Conservation (phyloP, 2,113 vertebrate genomes). For the Boulengeromyrus knoepffleri region DNA sequence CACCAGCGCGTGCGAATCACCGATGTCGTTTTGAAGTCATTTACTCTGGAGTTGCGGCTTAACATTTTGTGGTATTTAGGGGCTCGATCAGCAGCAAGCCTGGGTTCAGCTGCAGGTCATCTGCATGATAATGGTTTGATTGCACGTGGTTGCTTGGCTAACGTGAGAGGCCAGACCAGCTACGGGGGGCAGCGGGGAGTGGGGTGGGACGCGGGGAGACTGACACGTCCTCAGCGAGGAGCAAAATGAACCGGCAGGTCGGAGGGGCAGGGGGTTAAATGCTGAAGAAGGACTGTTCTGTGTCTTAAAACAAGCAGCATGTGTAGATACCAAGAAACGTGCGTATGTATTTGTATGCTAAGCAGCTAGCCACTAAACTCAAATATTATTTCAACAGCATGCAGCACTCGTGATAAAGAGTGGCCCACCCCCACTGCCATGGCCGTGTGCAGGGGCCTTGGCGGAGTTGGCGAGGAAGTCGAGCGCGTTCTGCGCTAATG, state of each 20-base stretch:
- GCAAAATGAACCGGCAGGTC: neutral
- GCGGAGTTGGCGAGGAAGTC: slow-evolving; percentile 53
- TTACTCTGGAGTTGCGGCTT: slow-evolving; percentile 59
- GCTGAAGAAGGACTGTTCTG: neutral
- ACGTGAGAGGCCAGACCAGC: slow-evolving; percentile 48
- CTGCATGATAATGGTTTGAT: slow-evolving; percentile 66
- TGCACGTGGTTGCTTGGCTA: slow-evolving; percentile 46
- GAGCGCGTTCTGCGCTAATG: slow-evolving; percentile 64
- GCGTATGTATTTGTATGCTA: slow-evolving; percentile 46
- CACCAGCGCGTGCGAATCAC: slow-evolving; percentile 43
- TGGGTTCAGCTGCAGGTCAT: slow-evolving; percentile 58
- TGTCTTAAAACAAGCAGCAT: slow-evolving; percentile 47
- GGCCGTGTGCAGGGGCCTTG: slow-evolving; percentile 29
- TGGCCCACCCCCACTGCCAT: slow-evolving; percentile 16
- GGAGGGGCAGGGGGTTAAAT: neutral
- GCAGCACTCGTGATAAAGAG: slow-evolving; percentile 26
- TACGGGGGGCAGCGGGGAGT: slow-evolving; percentile 5
- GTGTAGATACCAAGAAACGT: slow-evolving; percentile 10
- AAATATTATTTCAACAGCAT: slow-evolving; percentile 40
- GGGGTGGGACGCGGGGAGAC: neutral
- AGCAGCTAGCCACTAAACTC: slow-evolving; percentile 48
- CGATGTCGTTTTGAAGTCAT: slow-evolving; percentile 46
- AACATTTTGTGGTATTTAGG: slow-evolving; percentile 68
- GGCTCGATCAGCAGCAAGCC: slow-evolving; percentile 48
- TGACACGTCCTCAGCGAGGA: neutral